Conservation (phyloP, 2,113 vertebrate genomes). For the Protobothrops mucrosquamatus region DNA sequence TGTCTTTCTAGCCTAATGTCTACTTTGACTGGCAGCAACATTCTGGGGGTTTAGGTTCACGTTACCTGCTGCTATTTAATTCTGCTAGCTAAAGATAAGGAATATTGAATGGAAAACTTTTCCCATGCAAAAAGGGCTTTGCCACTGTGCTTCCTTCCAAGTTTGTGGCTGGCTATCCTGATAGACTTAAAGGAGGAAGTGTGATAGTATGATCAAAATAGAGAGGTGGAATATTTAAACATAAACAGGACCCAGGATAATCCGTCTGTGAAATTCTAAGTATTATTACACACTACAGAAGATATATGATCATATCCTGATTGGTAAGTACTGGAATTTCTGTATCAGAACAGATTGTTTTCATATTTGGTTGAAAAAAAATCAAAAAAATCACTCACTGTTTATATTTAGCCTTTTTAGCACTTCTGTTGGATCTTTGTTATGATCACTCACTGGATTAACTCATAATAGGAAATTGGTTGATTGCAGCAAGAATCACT, state of each 20-base stretch:
- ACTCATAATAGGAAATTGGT: neutral
- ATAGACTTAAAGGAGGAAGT: neutral
- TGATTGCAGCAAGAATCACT: conserved; percentile 5
- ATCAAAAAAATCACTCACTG: neutral
- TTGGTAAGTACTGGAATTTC: neutral
- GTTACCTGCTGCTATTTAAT: neutral
- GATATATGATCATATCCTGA: neutral
- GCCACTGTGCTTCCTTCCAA: neutral
- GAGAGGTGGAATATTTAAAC: neutral
- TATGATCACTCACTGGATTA: conserved; percentile 2
- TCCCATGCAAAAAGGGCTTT: neutral
- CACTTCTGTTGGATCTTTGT: neutral
- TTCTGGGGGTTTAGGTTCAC: neutral
- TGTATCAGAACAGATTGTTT: neutral
- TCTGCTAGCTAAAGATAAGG: neutral
- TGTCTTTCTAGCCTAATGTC: neutral
- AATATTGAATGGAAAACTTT: neutral
- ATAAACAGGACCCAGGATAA: neutral
- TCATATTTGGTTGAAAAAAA: neutral
- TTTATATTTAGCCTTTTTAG: neutral
- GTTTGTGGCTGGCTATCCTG: neutral
- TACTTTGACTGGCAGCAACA: neutral
- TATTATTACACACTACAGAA: neutral
- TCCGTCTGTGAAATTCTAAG: neutral
- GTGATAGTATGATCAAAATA: neutral